A percentile compares a stretch with the other conserved stretches of the same genome.
Conservation (phyloP, 2,113 vertebrate species). For the Porphyrio hochstetteri region DNA sequence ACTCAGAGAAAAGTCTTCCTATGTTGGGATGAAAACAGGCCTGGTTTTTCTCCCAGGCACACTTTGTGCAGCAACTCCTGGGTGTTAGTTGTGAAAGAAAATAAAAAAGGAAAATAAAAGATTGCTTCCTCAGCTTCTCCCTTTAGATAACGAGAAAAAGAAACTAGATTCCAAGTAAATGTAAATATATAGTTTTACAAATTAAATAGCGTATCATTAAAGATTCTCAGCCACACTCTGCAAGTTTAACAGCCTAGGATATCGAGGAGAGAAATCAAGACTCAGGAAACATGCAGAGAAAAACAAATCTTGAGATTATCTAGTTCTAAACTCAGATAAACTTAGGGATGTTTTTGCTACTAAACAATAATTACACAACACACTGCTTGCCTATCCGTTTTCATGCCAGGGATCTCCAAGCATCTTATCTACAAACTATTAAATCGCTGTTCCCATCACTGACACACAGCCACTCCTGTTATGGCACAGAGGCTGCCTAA, state of each 20-base stretch:
- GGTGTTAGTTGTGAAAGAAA: background rate
- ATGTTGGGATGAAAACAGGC: background rate
- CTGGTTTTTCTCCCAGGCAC: background rate
- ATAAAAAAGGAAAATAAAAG: background rate
- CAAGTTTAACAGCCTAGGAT: background rate
- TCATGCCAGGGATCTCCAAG: background rate
- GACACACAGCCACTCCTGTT: background rate
- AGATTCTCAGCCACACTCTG: background rate
- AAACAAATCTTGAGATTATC: background rate
- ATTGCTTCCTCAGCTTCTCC: background rate
- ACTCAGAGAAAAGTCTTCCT: background rate
- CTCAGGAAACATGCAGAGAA: background rate
- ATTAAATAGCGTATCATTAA: background rate
- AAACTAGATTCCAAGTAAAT: background rate
- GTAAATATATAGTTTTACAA: background rate
- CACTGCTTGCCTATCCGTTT: background rate
- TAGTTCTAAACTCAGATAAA: background rate
- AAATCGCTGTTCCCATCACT: background rate
- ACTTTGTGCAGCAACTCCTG: background rate
- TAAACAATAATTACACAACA: constrained; percentile 3
- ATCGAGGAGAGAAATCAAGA: background rate
- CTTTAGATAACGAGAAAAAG: background rate
- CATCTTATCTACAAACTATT: background rate
- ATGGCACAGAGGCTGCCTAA: background rate
- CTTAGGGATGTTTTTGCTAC: background rate